Percentiles rank a stretch among this genome's conserved stretches.
phyloP scores from a whole-genome alignment of 2,888 invertebrate genomes.

The Scaptomyza tumidula region DNA sequence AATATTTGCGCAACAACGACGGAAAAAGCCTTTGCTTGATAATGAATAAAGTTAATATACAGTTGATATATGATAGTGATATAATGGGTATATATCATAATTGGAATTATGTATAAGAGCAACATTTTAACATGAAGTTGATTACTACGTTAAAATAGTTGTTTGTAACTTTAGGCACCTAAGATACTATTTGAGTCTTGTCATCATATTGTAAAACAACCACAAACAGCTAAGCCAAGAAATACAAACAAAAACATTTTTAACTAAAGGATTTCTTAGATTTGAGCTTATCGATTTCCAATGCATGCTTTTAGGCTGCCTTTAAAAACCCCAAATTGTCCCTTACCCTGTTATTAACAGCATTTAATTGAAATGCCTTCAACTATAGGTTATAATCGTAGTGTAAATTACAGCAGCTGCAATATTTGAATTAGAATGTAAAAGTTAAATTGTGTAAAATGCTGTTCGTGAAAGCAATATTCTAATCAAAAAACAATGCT shows the following conservation, averaged over 20 bases:
- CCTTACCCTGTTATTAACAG: too few species aligned
- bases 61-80: neutral
- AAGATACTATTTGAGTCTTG: too few species aligned
- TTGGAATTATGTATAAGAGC: neutral
- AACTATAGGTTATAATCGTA: neutral
- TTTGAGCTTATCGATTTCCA: neutral
- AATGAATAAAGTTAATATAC: neutral
- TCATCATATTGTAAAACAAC: too few species aligned
- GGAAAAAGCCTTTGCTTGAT: neutral
- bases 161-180: too few species aligned
- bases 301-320: neutral
- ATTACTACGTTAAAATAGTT: too few species aligned
- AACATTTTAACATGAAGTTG: too few species aligned
- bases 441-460: neutral
- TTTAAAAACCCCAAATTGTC: neutral
- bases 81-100: neutral
- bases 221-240: too few species aligned
- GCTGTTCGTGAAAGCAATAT: neutral
- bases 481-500: constrained; percentile 6
- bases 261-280: neutral
- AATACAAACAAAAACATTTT: too few species aligned
- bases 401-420: neutral
- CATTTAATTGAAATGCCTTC: neutral
- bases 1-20: constrained; percentile 16
- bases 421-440: neutral